Conservation (phyloP, 2,797 vertebrate species). For the Psittacula echo region DNA sequence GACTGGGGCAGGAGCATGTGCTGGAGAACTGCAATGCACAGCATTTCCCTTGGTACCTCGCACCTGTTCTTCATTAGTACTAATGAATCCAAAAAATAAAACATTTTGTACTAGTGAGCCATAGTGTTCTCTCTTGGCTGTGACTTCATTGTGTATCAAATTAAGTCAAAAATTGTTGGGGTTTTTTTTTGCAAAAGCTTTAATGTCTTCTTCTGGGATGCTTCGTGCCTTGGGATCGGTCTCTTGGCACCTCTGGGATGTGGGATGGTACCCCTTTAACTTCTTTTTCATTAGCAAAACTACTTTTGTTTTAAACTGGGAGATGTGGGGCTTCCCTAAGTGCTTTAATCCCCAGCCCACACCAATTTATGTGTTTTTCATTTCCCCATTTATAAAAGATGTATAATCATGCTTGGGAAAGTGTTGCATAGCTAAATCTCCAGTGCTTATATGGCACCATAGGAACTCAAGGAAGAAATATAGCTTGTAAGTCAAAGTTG, state of each 20-base stretch:
- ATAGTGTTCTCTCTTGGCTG: constrained; percentile 27
- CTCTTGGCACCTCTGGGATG: background rate
- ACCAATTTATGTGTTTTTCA: background rate
- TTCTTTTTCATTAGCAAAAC: constrained; percentile 1
- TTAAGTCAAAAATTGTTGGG: background rate
- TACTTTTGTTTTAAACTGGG: background rate
- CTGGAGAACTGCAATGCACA: background rate
- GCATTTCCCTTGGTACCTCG: constrained; percentile 32
- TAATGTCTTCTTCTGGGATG: constrained; percentile 26
- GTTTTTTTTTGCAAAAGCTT: background rate
- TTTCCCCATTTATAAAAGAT: background rate
- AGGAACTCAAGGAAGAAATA: background rate
- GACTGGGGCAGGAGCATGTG: background rate
- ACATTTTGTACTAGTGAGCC: constrained; percentile 45
- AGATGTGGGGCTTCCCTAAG: background rate
- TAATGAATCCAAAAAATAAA: constrained; percentile 56
- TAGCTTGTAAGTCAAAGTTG: background rate
- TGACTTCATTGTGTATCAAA: constrained; percentile 27
- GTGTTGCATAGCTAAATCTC: background rate
- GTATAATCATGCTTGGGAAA: background rate
- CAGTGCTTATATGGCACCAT: background rate
- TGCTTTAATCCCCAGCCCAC: constrained; percentile 13
- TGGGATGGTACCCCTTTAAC: background rate
- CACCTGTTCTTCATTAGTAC: constrained; percentile 63
- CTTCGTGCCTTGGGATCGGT: background rate